phyloP scores from a whole-genome alignment of 2,113 vertebrate genomes.

The Campylomormyrus tamandua region DNA sequence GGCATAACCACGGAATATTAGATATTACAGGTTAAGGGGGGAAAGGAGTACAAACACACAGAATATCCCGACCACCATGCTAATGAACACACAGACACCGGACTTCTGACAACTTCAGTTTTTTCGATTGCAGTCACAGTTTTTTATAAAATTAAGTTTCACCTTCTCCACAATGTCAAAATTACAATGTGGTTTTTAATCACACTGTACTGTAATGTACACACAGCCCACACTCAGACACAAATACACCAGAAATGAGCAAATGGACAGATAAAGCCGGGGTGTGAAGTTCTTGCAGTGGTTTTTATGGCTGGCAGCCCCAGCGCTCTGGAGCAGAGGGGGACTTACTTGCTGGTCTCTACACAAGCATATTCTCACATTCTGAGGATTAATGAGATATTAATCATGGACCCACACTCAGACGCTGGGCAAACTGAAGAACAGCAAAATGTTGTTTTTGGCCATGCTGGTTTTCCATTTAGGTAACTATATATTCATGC shows the following conservation, averaged over 20 bases:
- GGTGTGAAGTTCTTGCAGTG: background rate
- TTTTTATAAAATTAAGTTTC: background rate
- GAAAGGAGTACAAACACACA: background rate
- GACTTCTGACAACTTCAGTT: background rate
- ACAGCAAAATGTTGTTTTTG: background rate
- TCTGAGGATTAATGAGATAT: background rate
- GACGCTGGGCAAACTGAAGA: background rate
- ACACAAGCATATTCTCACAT: background rate
- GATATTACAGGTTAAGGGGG: background rate
- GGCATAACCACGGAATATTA: background rate
- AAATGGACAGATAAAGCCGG: background rate
- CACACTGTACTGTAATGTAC: background rate
- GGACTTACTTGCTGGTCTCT: background rate
- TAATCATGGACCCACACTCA: background rate
- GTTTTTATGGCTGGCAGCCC: background rate
- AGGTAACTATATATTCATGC: background rate
- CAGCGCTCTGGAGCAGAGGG: background rate
- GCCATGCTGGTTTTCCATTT: background rate
- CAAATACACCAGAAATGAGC: background rate
- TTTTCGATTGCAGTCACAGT: background rate
- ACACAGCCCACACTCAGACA: background rate
- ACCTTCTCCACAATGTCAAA: background rate
- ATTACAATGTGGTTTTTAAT: background rate
- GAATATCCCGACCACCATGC: background rate
- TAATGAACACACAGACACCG: background rate